phyloP scores from a whole-genome alignment of 1,140 invertebrate genomes.

The Orius insidiosus region DNA sequence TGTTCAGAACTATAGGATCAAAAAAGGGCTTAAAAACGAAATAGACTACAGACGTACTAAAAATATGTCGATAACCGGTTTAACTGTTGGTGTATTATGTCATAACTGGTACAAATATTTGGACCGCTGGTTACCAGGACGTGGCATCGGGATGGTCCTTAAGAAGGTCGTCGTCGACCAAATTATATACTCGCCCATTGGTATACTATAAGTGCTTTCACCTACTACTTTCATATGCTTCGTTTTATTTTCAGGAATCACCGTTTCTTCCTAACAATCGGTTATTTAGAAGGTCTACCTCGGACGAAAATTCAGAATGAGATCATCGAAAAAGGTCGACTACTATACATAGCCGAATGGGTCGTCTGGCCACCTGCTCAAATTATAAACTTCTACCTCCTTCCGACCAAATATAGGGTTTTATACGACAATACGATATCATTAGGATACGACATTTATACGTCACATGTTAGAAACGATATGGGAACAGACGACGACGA shows the following conservation, averaged over 20 bases:
- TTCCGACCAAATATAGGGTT: conserved; percentile 68
- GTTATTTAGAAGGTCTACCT: conserved; percentile 46
- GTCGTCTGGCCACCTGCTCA: conserved; percentile 68
- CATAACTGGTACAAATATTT: conserved; percentile 70
- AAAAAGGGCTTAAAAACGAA: conserved; percentile 30
- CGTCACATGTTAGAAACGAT: conserved; percentile 69
- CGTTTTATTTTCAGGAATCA: conserved; percentile 63
- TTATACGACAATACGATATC: conserved; percentile 83
- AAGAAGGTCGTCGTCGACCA: conserved; percentile 84
- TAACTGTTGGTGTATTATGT: conserved; percentile 60
- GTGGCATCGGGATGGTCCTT: conserved; percentile 44
- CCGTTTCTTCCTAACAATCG: conserved; percentile 66
- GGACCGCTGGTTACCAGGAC: conserved; percentile 49
- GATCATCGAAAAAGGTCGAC: conserved; percentile 57
- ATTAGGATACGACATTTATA: conserved; percentile 78
- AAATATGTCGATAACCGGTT: conserved; percentile 64
- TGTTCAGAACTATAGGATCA: conserved; percentile 70
- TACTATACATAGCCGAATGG: conserved; percentile 66
- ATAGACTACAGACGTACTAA: conserved; percentile 49
- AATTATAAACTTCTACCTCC: conserved; percentile 71
- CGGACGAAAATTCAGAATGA: conserved; percentile 46
- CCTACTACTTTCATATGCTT: too few relatives aligned
- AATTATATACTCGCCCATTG: conserved; percentile 24
- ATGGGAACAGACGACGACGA: neutral
- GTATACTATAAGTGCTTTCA: too few relatives aligned